Conservation (phyloP, 2,113 vertebrate species). For the Protomyctophum bolini region DNA sequence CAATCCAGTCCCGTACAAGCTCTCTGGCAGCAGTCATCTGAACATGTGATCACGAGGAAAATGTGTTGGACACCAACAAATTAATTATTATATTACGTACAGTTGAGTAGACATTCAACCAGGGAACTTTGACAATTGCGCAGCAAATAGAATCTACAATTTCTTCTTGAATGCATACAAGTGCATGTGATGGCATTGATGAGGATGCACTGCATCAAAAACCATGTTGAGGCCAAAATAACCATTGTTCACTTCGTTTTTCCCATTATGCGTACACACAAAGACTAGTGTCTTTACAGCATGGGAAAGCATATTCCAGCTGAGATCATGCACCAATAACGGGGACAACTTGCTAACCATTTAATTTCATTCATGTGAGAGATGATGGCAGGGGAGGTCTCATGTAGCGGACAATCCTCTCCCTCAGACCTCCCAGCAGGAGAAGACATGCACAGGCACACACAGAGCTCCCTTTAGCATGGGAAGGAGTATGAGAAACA, state of each 20-base stretch:
- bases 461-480: conserved; percentile 56
- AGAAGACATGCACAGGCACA: conserved; percentile 40
- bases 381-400: conserved; percentile 28
- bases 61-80: too few relatives aligned
- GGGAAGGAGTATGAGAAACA: neutral
- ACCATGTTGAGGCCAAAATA: too few relatives aligned
- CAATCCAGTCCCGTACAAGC: neutral
- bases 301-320: conserved; percentile 9
- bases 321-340: conserved; percentile 32
- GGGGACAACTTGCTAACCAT: conserved; percentile 48
- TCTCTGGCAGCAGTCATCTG: neutral
- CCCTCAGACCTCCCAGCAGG: conserved; percentile 31
- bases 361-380: conserved; percentile 61
- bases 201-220: too few relatives aligned
- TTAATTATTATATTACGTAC: too few relatives aligned
- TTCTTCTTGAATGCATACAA: too few relatives aligned
- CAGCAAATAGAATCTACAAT: too few relatives aligned
- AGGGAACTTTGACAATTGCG: too few relatives aligned
- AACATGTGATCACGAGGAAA: too few relatives aligned
- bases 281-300: conserved; percentile 13
- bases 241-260: too few relatives aligned
- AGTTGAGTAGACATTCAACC: too few relatives aligned
- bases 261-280: neutral
- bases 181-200: too few relatives aligned
- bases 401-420: conserved; percentile 31